Conservation (phyloP, 2,113 vertebrate genomes). For the Sphyrna mokarran region DNA sequence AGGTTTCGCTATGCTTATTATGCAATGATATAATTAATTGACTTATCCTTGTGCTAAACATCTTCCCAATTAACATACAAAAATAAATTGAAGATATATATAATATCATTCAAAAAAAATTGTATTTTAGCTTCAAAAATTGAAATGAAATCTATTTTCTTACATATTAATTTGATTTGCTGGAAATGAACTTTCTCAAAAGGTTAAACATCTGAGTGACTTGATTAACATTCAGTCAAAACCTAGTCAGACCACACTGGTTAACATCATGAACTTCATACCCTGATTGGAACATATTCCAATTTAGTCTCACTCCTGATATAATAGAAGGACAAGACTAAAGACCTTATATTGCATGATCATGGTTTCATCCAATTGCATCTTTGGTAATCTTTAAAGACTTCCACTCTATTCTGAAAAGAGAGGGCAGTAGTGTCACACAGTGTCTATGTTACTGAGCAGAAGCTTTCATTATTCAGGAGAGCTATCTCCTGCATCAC, state of each 20-base stretch:
- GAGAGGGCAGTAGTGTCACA: background rate
- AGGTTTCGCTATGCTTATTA: background rate
- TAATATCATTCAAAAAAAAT: background rate
- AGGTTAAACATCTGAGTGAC: background rate
- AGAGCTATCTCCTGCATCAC: background rate
- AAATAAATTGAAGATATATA: background rate
- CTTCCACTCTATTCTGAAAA: background rate
- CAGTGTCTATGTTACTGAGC: background rate
- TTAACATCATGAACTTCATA: background rate
- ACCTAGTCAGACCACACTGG: background rate
- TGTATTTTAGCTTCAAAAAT: background rate
- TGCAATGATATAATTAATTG: background rate
- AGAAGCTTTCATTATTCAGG: background rate
- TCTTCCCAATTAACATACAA: background rate
- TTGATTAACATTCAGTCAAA: background rate
- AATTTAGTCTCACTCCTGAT: background rate
- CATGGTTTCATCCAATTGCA: background rate
- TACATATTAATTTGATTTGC: background rate
- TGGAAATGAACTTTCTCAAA: background rate
- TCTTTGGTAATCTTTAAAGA: background rate
- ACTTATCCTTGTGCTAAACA: background rate
- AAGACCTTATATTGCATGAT: background rate
- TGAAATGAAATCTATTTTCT: background rate
- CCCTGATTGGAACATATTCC: background rate
- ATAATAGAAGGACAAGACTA: background rate